Evolutionary conservation across 2,888 invertebrate genomes (phyloP).

Genomic region (Apoda limacodes): DNA sequence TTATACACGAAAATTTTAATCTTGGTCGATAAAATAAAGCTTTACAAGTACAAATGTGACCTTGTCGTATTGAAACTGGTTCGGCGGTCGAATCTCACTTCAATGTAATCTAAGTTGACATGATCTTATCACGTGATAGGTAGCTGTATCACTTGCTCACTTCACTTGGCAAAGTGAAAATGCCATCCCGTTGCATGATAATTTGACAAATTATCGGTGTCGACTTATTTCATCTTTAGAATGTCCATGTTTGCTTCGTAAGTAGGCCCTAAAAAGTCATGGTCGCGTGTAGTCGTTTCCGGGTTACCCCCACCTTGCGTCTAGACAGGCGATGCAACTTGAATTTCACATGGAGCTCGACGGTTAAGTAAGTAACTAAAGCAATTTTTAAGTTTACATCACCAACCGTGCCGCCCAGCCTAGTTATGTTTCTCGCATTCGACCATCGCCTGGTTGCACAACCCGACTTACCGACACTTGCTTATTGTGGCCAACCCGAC

Average conservation of each 20-base stretch:
- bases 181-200: too few relatives aligned
- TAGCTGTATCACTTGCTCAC: too few relatives aligned
- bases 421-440: constrained; percentile 68
- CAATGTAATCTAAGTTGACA: too few relatives aligned
- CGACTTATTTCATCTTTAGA: too few relatives aligned
- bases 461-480: constrained; percentile 59
- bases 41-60: constrained; percentile 43
- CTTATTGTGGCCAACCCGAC: constrained; percentile 57
- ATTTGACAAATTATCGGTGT: too few relatives aligned
- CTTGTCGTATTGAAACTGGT: constrained; percentile 54
- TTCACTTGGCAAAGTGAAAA: too few relatives aligned
- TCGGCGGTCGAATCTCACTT: constrained; percentile 49
- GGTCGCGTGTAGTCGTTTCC: constrained; percentile 46
- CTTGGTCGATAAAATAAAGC: too few relatives aligned
- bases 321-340: constrained; percentile 45
- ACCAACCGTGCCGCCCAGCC: constrained; percentile 58
- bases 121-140: too few relatives aligned
- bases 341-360: constrained; percentile 55
- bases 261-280: constrained; percentile 29
- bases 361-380: constrained; percentile 65
- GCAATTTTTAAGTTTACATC: constrained; percentile 70
- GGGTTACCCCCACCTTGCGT: constrained; percentile 44
- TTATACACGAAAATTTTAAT: too few relatives aligned
- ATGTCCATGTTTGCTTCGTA: too few relatives aligned
- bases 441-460: constrained; percentile 64